Evolutionary conservation across 2,888 invertebrate species (phyloP).

Genomic region (Temnothorax rugatulus): DNA sequence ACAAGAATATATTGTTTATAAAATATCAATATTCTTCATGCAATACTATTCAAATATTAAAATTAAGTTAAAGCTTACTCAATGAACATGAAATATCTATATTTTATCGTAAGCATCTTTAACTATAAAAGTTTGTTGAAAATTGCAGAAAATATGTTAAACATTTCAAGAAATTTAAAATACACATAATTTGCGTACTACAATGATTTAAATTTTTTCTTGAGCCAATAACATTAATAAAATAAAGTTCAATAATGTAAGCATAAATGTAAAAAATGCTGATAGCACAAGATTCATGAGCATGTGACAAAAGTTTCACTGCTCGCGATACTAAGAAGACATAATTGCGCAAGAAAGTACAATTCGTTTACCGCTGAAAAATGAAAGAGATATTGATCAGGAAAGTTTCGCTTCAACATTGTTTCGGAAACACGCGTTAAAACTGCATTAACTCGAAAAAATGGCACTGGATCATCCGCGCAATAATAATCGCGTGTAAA

Average conservation of each 20-base stretch:
- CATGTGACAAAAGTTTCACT: slow-evolving; percentile 8
- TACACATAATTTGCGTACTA: background rate
- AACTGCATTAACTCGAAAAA: slow-evolving; percentile 70
- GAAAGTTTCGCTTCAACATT: slow-evolving; percentile 66
- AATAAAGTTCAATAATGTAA: background rate
- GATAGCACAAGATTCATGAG: slow-evolving; percentile 8
- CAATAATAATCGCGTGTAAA: slow-evolving; percentile 64
- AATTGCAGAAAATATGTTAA: background rate
- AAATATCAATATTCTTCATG: background rate
- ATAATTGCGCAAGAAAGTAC: background rate
- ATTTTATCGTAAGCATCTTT: background rate
- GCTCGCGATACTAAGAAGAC: background rate
- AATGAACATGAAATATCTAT: background rate
- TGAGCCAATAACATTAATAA: background rate
- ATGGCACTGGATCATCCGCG: slow-evolving; percentile 56
- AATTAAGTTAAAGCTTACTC: background rate
- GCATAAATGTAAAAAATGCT: slow-evolving; percentile 16
- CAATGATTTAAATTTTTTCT: background rate
- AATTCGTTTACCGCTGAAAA: slow-evolving; percentile 25
- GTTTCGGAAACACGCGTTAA: slow-evolving; percentile 71
- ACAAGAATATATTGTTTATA: background rate
- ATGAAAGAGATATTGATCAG: slow-evolving; percentile 63
- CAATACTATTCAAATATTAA: background rate
- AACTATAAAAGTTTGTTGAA: background rate
- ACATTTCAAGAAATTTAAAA: background rate